Percentiles rank a stretch among this genome's conserved stretches.
phyloP scores from a whole-genome alignment of 2,113 vertebrate species.

The Egretta garzetta region DNA sequence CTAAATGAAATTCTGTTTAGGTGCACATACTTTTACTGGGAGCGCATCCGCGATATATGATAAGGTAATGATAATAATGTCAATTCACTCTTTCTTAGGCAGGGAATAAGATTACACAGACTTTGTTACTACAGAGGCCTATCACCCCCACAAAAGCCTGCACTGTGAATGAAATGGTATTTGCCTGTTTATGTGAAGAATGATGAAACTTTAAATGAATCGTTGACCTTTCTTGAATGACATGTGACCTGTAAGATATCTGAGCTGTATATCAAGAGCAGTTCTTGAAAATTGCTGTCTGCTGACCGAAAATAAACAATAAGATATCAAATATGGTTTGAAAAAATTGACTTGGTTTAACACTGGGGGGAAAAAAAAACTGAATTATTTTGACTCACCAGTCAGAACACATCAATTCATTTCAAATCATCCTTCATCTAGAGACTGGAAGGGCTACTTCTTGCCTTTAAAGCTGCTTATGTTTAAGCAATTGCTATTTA shows the following conservation, averaged over 20 bases:
- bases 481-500: conserved; percentile 59
- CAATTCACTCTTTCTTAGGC: conserved; percentile 53
- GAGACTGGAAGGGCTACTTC: conserved; percentile 59
- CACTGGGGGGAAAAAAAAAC: conserved; percentile 67
- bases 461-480: conserved; percentile 55
- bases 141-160: conserved; percentile 30
- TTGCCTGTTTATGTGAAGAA: conserved; percentile 80
- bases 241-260: conserved; percentile 86
- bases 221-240: conserved; percentile 88
- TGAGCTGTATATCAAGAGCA: conserved; percentile 79
- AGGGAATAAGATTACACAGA: conserved; percentile 46
- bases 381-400: conserved; percentile 83
- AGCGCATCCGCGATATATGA: not conserved
- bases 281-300: conserved; percentile 87
- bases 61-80: conserved; percentile 54
- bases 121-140: conserved; percentile 45
- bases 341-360: conserved; percentile 87
- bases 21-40: conserved; percentile 16
- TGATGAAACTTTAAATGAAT: conserved; percentile 89
- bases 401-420: conserved; percentile 84
- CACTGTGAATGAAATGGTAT: conserved; percentile 75
- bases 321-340: conserved; percentile 84
- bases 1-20: conserved; percentile 65
- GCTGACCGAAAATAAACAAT: conserved; percentile 92
- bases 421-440: conserved; percentile 73